Evolutionary conservation across 2,888 invertebrate species (phyloP).

Genomic region (Ametastegia equiseti): DNA sequence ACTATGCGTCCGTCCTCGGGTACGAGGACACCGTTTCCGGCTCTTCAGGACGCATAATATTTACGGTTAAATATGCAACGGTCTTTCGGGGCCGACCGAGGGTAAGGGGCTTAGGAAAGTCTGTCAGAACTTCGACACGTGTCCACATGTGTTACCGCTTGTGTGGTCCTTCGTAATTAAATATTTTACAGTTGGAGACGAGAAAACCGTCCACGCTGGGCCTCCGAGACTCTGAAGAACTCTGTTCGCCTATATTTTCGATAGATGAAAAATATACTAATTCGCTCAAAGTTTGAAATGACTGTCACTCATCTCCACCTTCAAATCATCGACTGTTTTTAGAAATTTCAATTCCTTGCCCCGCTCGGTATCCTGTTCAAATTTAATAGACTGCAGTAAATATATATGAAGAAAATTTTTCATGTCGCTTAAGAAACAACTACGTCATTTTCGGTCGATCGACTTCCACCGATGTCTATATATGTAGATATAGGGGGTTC

Average conservation of each 20-base stretch:
- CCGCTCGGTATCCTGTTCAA: background rate
- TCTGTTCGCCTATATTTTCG: background rate
- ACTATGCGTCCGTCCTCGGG: background rate
- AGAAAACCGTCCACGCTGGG: background rate
- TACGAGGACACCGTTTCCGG: slow-evolving; percentile 23
- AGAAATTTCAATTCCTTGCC: background rate
- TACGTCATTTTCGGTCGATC: slow-evolving; percentile 24
- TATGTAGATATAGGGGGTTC: too few species aligned
- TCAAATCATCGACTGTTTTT: background rate
- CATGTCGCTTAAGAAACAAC: background rate
- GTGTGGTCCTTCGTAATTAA: slow-evolving; percentile 48
- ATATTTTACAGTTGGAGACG: slow-evolving; percentile 40
- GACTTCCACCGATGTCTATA: slow-evolving; percentile 8
- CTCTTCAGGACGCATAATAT: slow-evolving; percentile 19
- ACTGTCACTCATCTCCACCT: background rate
- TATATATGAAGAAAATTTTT: background rate
- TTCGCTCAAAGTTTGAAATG: background rate
- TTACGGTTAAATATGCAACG: slow-evolving; percentile 31
- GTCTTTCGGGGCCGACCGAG: slow-evolving; percentile 6
- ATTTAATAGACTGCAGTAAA: background rate
- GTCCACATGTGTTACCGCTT: slow-evolving; percentile 48
- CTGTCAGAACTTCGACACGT: slow-evolving; percentile 41
- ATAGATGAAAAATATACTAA: background rate
- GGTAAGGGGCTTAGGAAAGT: background rate
- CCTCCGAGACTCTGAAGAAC: background rate